Evolutionary conservation across 2,113 vertebrate species (phyloP), one percentile per base, ranked within the genome.

Genomic region (Leptodactylus fuscus): DNA sequence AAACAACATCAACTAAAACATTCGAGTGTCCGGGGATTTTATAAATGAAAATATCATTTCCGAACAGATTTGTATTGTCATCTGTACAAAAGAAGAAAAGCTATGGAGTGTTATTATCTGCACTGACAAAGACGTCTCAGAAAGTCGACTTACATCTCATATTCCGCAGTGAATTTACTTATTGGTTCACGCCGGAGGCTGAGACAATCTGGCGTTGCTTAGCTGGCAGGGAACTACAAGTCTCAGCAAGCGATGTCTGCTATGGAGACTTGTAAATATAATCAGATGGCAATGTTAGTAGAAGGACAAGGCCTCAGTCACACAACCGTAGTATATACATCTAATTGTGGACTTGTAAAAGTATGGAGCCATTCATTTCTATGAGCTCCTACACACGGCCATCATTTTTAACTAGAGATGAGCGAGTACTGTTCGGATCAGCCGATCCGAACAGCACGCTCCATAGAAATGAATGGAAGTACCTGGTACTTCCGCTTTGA

Each of bases 1-100:
- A 97, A 97, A 97, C 95, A 96, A 94, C 88, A 94, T 90, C 93
- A 95, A 95, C 89, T 89, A 93, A 91, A 91, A 93, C 93, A 94
- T 94, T 93, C 93, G 92, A 92, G 87, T 95, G 95, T 94, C 93
- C 93, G 95, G 93, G 96, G 77, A 80, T 55, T 77, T 78, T 78
- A 36, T 62, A 80, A 62, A 36, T 18, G 77, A 38, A 80, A 60
- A 80, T 34, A 60, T 62, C 44, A 32, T 53, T 78, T 51, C 49
- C 32, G 34, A 53, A 78, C 4, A 78, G 29, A 53, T 53, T 78
- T 78, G 48, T 78, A 78, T 55, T 78, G 75, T 78, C 49, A 78
- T 73, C 70, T 73, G 38, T 46, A 73, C 70, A 41, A 73, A 73
- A 73, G 70, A 69, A 69, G 70, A 73, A 73, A 12, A 73, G 70